Conservation (phyloP, 2,113 vertebrate genomes). For the Lipophrys pholis region DNA sequence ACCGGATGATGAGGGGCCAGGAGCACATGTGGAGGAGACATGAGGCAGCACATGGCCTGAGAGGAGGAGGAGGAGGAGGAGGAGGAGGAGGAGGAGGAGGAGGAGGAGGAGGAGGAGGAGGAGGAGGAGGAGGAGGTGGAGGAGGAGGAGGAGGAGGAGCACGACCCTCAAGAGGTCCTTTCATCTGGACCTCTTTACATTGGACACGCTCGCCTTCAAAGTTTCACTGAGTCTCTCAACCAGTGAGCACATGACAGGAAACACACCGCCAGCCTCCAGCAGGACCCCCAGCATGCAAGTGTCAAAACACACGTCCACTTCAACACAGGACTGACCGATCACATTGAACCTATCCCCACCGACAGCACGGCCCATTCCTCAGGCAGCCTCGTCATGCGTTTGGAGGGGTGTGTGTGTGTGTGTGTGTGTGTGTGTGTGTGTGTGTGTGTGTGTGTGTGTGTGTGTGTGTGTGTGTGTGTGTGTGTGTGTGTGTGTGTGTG, state of each 20-base stretch:
- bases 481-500: too few relatives aligned
- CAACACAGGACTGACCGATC: constrained; percentile 30
- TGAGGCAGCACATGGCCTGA: constrained; percentile 20
- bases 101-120: constrained; percentile 22
- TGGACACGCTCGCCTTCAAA: constrained; percentile 35
- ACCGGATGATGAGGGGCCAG: constrained; percentile 12
- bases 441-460: too few relatives aligned
- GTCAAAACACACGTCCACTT: constrained; percentile 35
- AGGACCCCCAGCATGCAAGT: neutral
- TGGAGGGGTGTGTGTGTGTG: too few relatives aligned
- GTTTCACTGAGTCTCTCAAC: constrained; percentile 19
- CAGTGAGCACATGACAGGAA: constrained; percentile 47
- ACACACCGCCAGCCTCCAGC: constrained; percentile 17
- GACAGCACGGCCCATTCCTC: constrained; percentile 3
- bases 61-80: neutral
- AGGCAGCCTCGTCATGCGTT: constrained; percentile 14
- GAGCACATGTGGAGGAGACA: constrained; percentile 32
- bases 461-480: too few relatives aligned
- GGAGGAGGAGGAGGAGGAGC: constrained; percentile 24
- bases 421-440: too few relatives aligned
- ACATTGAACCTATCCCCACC: constrained; percentile 11
- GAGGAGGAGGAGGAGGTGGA: constrained; percentile 31
- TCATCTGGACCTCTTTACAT: constrained; percentile 58
- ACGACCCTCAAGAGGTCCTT: constrained; percentile 39
- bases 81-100: neutral